Percentiles rank a stretch among this genome's conserved stretches.
These are phyloP conservation scores for Melanotaenia maccullochi DNA, from an alignment of 2,797 vertebrate species.

Conservation along the genomic window DNA sequence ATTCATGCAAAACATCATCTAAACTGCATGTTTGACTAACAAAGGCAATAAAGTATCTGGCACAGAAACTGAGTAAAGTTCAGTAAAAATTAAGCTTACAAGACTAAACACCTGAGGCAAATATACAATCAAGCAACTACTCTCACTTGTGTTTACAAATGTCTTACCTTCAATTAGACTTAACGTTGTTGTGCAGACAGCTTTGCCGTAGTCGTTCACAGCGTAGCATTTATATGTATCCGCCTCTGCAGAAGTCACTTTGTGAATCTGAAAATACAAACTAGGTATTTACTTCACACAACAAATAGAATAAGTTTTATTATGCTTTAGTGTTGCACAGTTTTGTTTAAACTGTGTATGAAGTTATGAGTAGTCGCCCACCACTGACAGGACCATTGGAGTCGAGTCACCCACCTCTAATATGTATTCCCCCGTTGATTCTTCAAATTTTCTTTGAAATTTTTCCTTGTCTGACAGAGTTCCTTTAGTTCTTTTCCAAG, in stretches of 20 bases:
- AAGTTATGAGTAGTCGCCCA: not conserved
- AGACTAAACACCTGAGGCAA: not conserved
- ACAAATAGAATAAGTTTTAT: too few species aligned
- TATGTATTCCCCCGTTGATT: conserved; percentile 76
- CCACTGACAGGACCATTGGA: not conserved
- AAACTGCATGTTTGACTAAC: not conserved
- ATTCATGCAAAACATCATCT: not conserved
- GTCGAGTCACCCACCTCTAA: conserved; percentile 81
- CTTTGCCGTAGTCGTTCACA: conserved; percentile 86
- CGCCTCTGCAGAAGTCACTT: conserved; percentile 76
- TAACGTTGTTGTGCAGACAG: conserved; percentile 81
- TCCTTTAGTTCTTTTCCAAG: conserved; percentile 81
- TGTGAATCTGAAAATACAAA: conserved; percentile 80
- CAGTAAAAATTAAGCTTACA: not conserved
- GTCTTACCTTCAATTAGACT: conserved; percentile 83
- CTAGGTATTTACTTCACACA: conserved; percentile 4
- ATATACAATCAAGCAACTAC: not conserved
- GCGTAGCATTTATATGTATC: conserved; percentile 88
- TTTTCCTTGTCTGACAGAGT: conserved; percentile 75
- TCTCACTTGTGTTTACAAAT: not conserved
- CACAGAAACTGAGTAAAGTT: not conserved
- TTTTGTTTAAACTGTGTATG: not conserved
- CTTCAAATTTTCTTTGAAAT: conserved; percentile 78
- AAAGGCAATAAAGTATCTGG: not conserved
- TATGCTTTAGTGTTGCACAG: too few species aligned